Conservation (phyloP, 2,888 invertebrate genomes). For the Drosophila nr. perissopoda region DNA sequence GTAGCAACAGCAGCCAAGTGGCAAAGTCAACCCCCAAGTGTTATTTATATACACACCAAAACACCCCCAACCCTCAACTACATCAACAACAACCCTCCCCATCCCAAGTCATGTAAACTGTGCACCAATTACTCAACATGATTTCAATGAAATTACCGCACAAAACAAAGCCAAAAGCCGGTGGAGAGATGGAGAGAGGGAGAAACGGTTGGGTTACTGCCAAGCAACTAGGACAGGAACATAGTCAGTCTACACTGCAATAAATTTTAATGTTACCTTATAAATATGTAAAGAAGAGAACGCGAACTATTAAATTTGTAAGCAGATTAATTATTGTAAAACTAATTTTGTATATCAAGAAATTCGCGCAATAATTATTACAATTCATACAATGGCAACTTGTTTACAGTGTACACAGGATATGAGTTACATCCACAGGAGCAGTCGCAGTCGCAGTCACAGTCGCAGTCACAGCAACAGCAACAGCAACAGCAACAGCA, state of each 20-base stretch:
- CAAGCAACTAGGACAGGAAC: constrained; percentile 11
- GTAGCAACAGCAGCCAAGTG: constrained; percentile 28
- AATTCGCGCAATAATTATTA: background rate
- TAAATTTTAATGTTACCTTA: background rate
- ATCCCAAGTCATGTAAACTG: constrained; percentile 29
- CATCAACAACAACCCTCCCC: constrained; percentile 2
- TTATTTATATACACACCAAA: constrained; percentile 64
- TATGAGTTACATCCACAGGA: constrained; percentile 33
- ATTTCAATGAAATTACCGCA: constrained; percentile 84
- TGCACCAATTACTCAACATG: constrained; percentile 83
- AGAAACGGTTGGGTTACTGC: background rate
- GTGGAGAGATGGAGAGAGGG: constrained; percentile 10
- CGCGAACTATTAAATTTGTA: too few species aligned
- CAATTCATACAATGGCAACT: background rate
- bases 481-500: constrained; percentile 36
- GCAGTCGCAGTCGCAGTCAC: constrained; percentile 23
- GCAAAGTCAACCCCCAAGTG: constrained; percentile 55
- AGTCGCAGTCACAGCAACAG: constrained; percentile 16
- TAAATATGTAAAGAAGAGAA: background rate
- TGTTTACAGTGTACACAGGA: background rate
- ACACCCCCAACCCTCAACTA: constrained; percentile 17
- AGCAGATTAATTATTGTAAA: too few species aligned
- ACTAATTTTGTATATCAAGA: background rate
- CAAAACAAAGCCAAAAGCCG: constrained; percentile 61
- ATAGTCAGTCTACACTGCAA: constrained; percentile 5